Base-by-base conservation (phyloP, 1,140 invertebrate species). In the Diabrotica undecimpunctata region DNA sequence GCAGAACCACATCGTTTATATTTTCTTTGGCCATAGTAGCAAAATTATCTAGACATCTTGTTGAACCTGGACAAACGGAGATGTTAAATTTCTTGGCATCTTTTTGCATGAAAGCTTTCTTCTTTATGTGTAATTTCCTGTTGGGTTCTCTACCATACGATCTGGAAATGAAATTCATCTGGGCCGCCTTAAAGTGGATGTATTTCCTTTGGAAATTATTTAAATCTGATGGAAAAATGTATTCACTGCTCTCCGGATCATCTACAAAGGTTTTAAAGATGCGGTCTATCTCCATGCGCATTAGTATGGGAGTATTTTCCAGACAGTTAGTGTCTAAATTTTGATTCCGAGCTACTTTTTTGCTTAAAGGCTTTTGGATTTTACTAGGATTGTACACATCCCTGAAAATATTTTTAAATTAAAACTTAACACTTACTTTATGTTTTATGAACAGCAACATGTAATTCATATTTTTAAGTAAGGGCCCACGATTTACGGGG, bases 201-300 rank as follows among this genome's bases (percentile, higher is more conserved):
- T 89, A 91, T 50, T 86, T 87, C 75, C 90, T 80, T 76, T 92
- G 87, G 58, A 83, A 83, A 9, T 86, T 84, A 46, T 83, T 87
- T 53, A 91, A 83, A 3, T 86, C 87, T 12, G 87, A 84, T 14
- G 89, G 88, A 80, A 90, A 90, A 12, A 68, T 67, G 57, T 70
- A 68, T 65, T 72, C 69, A 41, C 63, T 68, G 37, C 58, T 52
- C 10, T 68, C 66, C 37, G 60, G 62, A 65, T 73, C 62, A 11
- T 58, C 63, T 6, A 73, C 38, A 52, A 73, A 73, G 2, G 60
- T 57, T 41, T 65, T 64, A 51, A 73, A 65, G 38, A 68, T 70
- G 10, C 69, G 51, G 60, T 73, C 72, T 36, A 73, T 70, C 53
- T 73, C 65, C 11, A 73, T 73, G 37, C 72, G 53, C 14, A 73